Conservation (phyloP, 2,888 invertebrate genomes). For the Diplolepis rosae region DNA sequence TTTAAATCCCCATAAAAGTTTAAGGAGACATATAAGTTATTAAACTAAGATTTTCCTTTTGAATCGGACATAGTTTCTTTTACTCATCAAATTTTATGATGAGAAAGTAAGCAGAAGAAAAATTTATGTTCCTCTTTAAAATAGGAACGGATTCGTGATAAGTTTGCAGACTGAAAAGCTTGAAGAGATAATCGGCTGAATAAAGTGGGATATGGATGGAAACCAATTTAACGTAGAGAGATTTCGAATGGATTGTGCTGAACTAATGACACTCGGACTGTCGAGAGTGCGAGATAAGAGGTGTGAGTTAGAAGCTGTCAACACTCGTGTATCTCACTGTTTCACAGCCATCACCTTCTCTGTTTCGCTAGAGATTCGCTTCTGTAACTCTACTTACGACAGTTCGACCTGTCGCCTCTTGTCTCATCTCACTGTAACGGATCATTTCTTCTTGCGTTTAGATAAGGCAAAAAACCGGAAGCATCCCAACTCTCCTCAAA, state of each 20-base stretch:
- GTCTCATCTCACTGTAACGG: slow-evolving; percentile 36
- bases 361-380: slow-evolving; percentile 30
- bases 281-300: slow-evolving; percentile 5
- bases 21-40: too few species aligned
- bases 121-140: background rate
- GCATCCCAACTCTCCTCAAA: background rate
- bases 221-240: slow-evolving; percentile 9
- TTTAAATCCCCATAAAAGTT: too few species aligned
- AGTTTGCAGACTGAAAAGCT: background rate
- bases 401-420: slow-evolving; percentile 43
- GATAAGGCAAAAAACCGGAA: slow-evolving; percentile 46
- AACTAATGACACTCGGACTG: slow-evolving; percentile 43
- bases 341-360: slow-evolving; percentile 30
- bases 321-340: slow-evolving; percentile 32
- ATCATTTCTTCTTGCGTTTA: slow-evolving; percentile 37
- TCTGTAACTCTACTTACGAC: slow-evolving; percentile 39
- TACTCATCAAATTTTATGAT: too few species aligned
- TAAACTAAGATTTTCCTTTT: too few species aligned
- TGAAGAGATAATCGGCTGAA: background rate
- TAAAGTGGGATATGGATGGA: background rate
- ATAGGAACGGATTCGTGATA: background rate
- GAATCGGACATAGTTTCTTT: too few species aligned
- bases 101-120: background rate
- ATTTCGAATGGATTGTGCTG: slow-evolving; percentile 33
- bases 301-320: slow-evolving; percentile 41